Evolutionary conservation across 1,140 invertebrate species (phyloP), one percentile per base, ranked within the genome.

Genomic region (Stegodyphus mimosarum): DNA sequence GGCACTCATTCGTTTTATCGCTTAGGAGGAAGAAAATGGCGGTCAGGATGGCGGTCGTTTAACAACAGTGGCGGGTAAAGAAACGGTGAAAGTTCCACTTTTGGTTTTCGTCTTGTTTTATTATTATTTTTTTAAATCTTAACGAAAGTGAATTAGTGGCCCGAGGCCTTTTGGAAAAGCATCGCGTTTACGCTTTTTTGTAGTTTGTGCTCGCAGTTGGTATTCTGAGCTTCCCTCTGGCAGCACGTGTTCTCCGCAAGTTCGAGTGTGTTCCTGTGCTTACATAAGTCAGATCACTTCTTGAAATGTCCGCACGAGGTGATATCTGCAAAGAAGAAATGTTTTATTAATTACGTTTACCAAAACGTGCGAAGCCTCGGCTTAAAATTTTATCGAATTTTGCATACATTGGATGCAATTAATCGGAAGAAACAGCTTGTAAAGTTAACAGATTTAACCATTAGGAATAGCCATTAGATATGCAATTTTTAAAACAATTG

Each of bases 131-230:
- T 33, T 33, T 33, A 33, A 33, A 33, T 33, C 33, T 33, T 51
- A 74, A 71, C 33, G 81, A 83, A 83, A 83, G 72, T 75, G 71
- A 75, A 49, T 17, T 67, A 33, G 17, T 33, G n/a, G 48, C 78
- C 81, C 69, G 63, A 83, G 81, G 81, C 60, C 48, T 55, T 48
- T 60, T 72, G 63, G 64, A 50, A 83, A 67, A 67, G 51, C 72
- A 69, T 75, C 81, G 49, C 60, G 64, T 10, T 78, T 67, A 13
- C 76, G 17, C 75, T 83, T 83, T 83, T 83, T 75, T 48, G 63
- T 67, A 63, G 71, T 17, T 15, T 71, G 50, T 33, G 33, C 33
- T 49, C 17, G n/a, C 55, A 76, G 71, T 55, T 69, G 60, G n/a
- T 15, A 51, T 83, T 55, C 15, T 17, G 63, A 49, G 60, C 50